Evolutionary conservation across 2,888 invertebrate species (phyloP).

Genomic region (Crossocerus cetratus): DNA sequence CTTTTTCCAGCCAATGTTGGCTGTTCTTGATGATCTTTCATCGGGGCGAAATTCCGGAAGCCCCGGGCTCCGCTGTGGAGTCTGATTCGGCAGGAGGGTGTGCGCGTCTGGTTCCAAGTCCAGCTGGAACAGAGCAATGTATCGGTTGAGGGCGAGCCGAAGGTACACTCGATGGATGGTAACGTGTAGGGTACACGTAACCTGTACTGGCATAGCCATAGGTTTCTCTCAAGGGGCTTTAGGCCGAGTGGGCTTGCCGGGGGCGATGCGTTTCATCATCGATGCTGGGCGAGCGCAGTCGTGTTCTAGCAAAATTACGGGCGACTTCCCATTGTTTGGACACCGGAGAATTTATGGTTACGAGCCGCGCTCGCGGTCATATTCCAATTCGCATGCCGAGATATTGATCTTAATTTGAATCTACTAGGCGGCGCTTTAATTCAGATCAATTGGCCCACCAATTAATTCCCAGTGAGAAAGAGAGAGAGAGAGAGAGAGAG

Average conservation of each 20-base stretch:
- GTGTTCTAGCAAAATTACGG: conserved; percentile 51
- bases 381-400: conserved; percentile 59
- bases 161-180: conserved; percentile 4
- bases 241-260: conserved; percentile 2
- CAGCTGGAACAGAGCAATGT: too few relatives aligned
- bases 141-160: background rate
- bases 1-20: too few relatives aligned
- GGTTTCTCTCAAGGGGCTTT: conserved; percentile 17
- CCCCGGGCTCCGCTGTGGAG: too few relatives aligned
- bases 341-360: conserved; percentile 59
- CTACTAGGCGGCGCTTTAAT: conserved; percentile 59
- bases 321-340: conserved; percentile 56
- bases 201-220: conserved; percentile 13
- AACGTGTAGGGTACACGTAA: background rate
- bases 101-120: too few relatives aligned
- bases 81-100: too few relatives aligned
- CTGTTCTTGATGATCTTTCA: too few relatives aligned
- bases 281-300: conserved; percentile 19
- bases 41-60: too few relatives aligned
- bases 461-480: conserved; percentile 45
- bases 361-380: conserved; percentile 49
- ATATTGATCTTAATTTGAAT: conserved; percentile 67
- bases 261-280: conserved; percentile 36
- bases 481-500: too few relatives aligned
- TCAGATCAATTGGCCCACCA: conserved; percentile 58